These are phyloP conservation scores for Helicoverpa assulta DNA, from an alignment of 2,888 invertebrate species.

Conservation along the genomic window DNA sequence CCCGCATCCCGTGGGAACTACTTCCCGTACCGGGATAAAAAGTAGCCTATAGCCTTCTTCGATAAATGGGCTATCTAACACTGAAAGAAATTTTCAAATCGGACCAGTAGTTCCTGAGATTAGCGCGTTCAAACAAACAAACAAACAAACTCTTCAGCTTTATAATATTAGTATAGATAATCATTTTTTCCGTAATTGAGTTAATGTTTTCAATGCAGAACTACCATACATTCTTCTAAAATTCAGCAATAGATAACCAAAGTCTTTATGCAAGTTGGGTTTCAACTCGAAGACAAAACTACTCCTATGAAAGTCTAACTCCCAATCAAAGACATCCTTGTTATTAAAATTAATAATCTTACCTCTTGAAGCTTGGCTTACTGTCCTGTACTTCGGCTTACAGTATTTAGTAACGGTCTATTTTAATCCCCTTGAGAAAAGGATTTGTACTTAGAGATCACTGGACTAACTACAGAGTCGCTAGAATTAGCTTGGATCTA, in stretches of 20 bases:
- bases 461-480: constrained; percentile 4
- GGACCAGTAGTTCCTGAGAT: too few relatives aligned
- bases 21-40: too few relatives aligned
- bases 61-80: too few relatives aligned
- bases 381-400: constrained; percentile 46
- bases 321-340: constrained; percentile 26
- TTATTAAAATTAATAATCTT: constrained; percentile 59
- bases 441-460: constrained; percentile 31
- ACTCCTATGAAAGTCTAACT: constrained; percentile 33
- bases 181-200: too few relatives aligned
- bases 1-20: too few relatives aligned
- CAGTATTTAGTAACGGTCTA: constrained; percentile 45
- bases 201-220: too few relatives aligned
- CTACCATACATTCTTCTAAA: too few relatives aligned
- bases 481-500: neutral
- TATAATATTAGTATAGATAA: too few relatives aligned
- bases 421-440: constrained; percentile 38
- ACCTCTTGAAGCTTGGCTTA: constrained; percentile 30
- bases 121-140: too few relatives aligned
- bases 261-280: constrained; percentile 36
- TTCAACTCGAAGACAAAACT: constrained; percentile 12
- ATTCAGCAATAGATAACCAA: neutral
- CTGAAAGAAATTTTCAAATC: too few relatives aligned
- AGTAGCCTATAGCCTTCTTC: too few relatives aligned
- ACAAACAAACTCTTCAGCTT: too few relatives aligned